Evolutionary conservation across 1,140 invertebrate genomes (phyloP).

Genomic region (Palaemon carinicauda): DNA sequence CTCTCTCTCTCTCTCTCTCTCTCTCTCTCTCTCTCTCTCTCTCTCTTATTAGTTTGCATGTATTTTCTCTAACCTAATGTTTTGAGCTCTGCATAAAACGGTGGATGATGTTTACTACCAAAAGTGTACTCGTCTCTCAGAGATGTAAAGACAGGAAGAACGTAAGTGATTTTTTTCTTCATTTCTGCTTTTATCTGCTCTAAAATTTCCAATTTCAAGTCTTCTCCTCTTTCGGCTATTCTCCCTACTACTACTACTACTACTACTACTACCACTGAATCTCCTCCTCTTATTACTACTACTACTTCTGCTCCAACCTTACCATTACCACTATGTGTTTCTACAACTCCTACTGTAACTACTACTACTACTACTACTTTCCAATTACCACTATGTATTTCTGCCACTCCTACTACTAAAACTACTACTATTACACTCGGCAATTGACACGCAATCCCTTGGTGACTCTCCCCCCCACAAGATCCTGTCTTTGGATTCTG

Average conservation of each 20-base stretch:
- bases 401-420: not conserved
- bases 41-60: not conserved
- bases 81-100: no score
- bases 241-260: no score
- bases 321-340: no score
- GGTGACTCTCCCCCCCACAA: slow-evolving; percentile 83
- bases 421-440: not conserved
- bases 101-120: no score
- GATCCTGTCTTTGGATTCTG: slow-evolving; percentile 81
- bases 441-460: not conserved
- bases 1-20: not conserved
- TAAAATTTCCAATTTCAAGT: no score
- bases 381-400: no score
- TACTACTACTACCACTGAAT: not conserved
- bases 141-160: no score
- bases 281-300: not conserved
- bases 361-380: not conserved
- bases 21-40: not conserved
- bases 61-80: no score
- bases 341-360: not conserved
- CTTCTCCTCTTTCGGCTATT: no score
- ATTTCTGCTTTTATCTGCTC: no score
- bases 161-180: no score
- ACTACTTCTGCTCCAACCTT: not conserved
- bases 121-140: no score